phyloP scores from a whole-genome alignment of 2,113 vertebrate species.

The Tenebrosternarchus preto region DNA sequence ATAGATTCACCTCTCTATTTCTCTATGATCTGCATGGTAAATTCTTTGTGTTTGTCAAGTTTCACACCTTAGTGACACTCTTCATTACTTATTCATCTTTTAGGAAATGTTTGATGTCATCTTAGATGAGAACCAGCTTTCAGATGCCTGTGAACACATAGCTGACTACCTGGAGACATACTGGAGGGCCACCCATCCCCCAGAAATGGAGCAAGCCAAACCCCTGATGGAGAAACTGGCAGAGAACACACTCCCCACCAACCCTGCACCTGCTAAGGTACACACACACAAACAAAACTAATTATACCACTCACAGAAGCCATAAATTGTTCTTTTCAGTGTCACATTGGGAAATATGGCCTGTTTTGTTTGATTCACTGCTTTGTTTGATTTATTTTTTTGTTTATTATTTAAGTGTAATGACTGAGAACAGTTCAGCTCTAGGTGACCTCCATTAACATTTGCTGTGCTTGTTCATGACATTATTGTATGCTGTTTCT shows the following conservation, averaged over 20 bases:
- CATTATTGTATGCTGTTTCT: slow-evolving; percentile 68
- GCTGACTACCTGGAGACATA: slow-evolving; percentile 97
- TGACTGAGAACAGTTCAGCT: neutral
- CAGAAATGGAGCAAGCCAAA: slow-evolving; percentile 84
- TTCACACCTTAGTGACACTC: neutral
- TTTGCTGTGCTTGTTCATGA: slow-evolving; percentile 49
- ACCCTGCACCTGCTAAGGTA: slow-evolving; percentile 75
- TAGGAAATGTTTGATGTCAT: slow-evolving; percentile 97
- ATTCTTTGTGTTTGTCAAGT: neutral
- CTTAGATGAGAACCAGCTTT: slow-evolving; percentile 95
- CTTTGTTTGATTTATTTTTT: neutral
- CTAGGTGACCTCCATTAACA: neutral
- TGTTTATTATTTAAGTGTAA: neutral
- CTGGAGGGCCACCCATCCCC: slow-evolving; percentile 95
- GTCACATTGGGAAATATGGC: no score
- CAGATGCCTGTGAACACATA: slow-evolving; percentile 96
- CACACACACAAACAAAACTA: neutral
- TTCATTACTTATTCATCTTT: slow-evolving; percentile 37
- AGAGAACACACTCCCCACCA: slow-evolving; percentile 84
- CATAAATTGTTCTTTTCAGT: no score
- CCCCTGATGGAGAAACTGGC: slow-evolving; percentile 86
- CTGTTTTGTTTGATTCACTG: neutral
- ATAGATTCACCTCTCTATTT: slow-evolving; percentile 17
- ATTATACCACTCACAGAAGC: no score
- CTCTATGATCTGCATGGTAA: neutral